Percentiles rank a stretch among this genome's conserved stretches.
Evolutionary conservation across 2,888 invertebrate species (phyloP).

Genomic region (Deladenus siricidicola): DNA sequence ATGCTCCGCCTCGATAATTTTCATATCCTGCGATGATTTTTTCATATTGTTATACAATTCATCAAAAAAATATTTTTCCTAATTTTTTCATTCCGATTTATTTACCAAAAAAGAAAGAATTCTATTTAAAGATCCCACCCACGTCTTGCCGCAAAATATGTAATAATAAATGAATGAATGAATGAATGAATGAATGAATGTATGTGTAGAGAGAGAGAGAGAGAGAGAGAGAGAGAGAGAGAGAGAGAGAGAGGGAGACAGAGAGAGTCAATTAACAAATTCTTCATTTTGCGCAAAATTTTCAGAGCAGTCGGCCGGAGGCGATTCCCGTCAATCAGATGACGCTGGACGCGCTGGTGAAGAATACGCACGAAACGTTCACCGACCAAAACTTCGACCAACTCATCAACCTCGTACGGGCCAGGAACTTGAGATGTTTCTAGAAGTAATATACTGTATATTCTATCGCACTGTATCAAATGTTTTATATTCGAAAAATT

Average conservation of each 20-base stretch:
- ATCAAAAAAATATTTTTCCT: no score
- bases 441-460: no score
- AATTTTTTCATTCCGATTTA: neutral
- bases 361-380: constrained; percentile 17
- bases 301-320: constrained; percentile 30
- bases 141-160: no score
- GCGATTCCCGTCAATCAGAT: constrained; percentile 34
- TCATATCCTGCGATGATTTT: no score
- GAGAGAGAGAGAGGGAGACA: no score
- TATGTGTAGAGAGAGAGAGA: no score
- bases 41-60: no score
- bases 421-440: neutral
- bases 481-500: no score
- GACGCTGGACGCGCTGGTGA: constrained; percentile 38
- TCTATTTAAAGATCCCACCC: neutral
- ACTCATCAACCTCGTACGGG: constrained; percentile 34
- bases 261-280: neutral
- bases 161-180: no score
- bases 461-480: no score
- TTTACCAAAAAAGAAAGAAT: neutral
- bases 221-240: neutral
- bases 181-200: no score
- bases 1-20: no score
- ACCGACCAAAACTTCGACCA: constrained; percentile 35
- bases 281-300: neutral